These are phyloP conservation scores for Tenualosa thibaudeaui DNA, from an alignment of 2,797 vertebrate species.

Conservation along the genomic window DNA sequence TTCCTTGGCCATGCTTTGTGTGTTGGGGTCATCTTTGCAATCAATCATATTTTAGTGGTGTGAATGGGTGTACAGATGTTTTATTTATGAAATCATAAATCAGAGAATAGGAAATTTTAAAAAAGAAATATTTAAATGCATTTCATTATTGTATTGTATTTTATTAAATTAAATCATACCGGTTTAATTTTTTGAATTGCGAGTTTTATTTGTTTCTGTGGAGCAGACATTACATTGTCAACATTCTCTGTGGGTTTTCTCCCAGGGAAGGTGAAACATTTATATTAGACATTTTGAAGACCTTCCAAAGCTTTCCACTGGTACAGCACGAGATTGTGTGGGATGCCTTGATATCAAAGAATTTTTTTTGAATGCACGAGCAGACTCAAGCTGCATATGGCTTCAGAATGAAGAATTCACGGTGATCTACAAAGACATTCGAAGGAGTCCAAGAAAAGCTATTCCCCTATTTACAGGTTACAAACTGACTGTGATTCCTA, in stretches of 20 bases:
- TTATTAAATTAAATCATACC: conserved; percentile 81
- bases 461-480: conserved; percentile 39
- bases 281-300: neutral
- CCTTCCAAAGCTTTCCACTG: neutral
- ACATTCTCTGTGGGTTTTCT: neutral
- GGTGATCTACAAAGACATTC: conserved; percentile 66
- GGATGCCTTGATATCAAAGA: conserved; percentile 20
- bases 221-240: conserved; percentile 6
- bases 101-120: conserved; percentile 81
- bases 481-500: conserved; percentile 48
- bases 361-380: neutral
- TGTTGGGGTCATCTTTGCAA: conserved; percentile 57
- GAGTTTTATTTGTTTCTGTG: neutral
- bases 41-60: conserved; percentile 70
- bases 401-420: conserved; percentile 50
- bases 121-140: conserved; percentile 72
- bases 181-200: conserved; percentile 47
- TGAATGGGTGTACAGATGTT: conserved; percentile 88
- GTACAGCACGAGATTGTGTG: conserved; percentile 18
- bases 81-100: conserved; percentile 51
- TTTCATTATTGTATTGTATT: conserved; percentile 72
- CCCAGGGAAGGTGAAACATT: neutral
- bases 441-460: conserved; percentile 50
- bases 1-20: conserved; percentile 53
- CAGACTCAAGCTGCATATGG: conserved; percentile 24